Base-by-base conservation (phyloP, 1,140 invertebrate species). In the Nymphalis io region DNA sequence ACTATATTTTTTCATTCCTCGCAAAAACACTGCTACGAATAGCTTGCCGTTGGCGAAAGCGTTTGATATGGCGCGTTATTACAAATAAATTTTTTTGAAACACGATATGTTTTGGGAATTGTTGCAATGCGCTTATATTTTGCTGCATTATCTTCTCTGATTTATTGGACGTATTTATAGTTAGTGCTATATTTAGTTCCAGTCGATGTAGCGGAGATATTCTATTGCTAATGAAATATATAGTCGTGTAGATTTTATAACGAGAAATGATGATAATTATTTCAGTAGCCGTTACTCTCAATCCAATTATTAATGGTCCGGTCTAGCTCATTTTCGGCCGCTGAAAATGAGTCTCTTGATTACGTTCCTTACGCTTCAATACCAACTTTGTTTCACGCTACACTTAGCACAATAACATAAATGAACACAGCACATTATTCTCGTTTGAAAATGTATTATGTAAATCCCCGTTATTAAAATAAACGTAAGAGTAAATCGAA, bases 1-100 rank as follows among this genome's bases (percentile, higher is more conserved):
- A 80, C 81, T 75, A 85, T 87, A 87, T 88, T 88, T 88, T 85
- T 87, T 85, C 82, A 85, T 84, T 87, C 75, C 72, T 80, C 74
- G 74, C 80, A 86, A 87, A 87, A 88, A 84, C 79, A 76, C 70
- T 72, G 70, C 66, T 78, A 78, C 76, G 75, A 88, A 79, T 78
- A 69, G 75, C 64, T 77, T 64, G 79, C 76, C 76, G 70, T 72
- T 69, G 78, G 81, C 79, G 72, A 58, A 72, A 73, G 65, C 73
- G 70, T 80, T 81, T 82, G 80, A 82, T 85, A 83, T 68, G 77
- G 70, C 74, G 63, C 74, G 78, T 83, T 82, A 81, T 81, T 80
- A 81, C 80, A 78, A 81, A 83, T 81, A 81, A 65, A 69, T 78
- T 81, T 84, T 82, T 80, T 72, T 59, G 67, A 68, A 73, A 62